phyloP scores from a whole-genome alignment of 2,888 invertebrate genomes.

The Lycia hirtaria region DNA sequence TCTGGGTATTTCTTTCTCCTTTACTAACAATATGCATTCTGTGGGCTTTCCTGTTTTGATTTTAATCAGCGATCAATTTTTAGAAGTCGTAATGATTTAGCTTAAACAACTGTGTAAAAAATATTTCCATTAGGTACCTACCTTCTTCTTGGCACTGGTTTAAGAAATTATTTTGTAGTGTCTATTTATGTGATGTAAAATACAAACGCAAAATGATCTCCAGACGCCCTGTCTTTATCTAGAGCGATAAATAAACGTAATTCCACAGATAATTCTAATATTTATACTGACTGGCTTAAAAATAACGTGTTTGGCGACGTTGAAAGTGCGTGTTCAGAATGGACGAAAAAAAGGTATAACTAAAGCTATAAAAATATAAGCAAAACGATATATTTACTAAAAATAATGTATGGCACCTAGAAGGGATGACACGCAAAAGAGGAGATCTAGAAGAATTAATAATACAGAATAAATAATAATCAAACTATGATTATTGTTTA shows the following conservation, averaged over 20 bases:
- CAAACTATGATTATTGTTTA: too few relatives aligned
- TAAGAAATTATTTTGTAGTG: not conserved
- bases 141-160: not conserved
- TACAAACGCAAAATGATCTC: conserved; percentile 1
- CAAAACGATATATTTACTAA: too few relatives aligned
- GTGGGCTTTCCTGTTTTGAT: conserved; percentile 1
- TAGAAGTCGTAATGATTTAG: not conserved
- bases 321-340: not conserved
- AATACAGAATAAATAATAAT: too few relatives aligned
- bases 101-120: not conserved
- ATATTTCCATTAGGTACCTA: conserved; percentile 6
- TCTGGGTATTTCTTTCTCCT: not conserved
- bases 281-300: not conserved
- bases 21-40: not conserved
- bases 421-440: too few relatives aligned
- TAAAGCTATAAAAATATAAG: too few relatives aligned
- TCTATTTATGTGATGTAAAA: not conserved
- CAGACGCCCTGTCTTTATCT: conserved; percentile 14
- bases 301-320: not conserved
- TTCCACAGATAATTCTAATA: not conserved
- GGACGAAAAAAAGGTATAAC: too few relatives aligned
- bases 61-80: not conserved
- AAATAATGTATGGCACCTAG: too few relatives aligned
- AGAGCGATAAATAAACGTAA: conserved; percentile 10
- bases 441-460: too few relatives aligned